Evolutionary conservation across 2,797 vertebrate genomes (phyloP), one percentile per base, ranked within the genome.

Genomic region (Rhinogobio ventralis): DNA sequence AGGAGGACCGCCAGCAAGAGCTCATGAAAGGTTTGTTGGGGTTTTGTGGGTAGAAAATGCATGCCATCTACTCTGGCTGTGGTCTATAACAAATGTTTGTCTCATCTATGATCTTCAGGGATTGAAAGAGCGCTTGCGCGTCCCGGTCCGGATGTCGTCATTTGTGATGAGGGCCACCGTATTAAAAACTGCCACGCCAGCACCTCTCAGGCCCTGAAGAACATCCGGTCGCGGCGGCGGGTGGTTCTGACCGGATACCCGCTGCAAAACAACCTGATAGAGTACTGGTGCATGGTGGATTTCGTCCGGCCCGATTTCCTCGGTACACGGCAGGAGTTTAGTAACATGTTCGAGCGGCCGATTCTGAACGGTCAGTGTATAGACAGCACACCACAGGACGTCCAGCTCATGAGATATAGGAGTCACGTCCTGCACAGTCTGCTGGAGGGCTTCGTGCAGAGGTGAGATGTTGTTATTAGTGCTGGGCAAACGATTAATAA

Each of bases 201-300:
- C 94, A 99, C 98, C 2, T 99, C 98, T 0, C 98, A 99, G 93
- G 97, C 98, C 1, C 95, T 99, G 91, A 99, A 99, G 94, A 99
- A 96, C 92, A 99, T 99, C 89, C 96, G 97, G 53, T 98, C 98
- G 1, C 95, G 98, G 23, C 96, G 98, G 73, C 94, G 98, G 36
- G 98, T 99, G 72, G 98, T 99, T 57, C 90, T 96, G 69, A 99
- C 98, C 0, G 98, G 98, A n/a, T 99, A 99, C 90, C 98, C 98
- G 0, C 96, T 99, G 36, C 98, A 99, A 92, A 99, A 99, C 95
- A 99, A 99, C 94, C 95, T 99, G 84, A 97, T 97, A 0, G 98
- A 99, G 90, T 99, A 99, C 91, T 99, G 98, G 98, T 99, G 98
- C 92, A 99, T 99, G 98, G 98, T 99, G 39, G 98, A 99, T 91